phyloP scores from a whole-genome alignment of 2,888 invertebrate species.

The Autographa pulchrina region DNA sequence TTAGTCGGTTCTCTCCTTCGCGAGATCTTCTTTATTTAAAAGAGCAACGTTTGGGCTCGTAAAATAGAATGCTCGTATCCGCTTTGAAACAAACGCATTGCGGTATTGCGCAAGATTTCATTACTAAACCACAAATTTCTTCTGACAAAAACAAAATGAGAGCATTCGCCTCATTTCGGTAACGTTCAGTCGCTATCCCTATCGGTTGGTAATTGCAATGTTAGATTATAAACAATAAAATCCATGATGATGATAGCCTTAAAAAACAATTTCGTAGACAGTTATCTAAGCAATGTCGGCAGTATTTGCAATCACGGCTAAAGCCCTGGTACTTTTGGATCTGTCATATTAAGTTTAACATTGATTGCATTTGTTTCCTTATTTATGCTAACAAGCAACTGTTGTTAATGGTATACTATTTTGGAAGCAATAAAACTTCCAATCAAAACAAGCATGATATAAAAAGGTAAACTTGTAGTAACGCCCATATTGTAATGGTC shows the following conservation, averaged over 20 bases:
- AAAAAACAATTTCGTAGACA: conserved; percentile 84
- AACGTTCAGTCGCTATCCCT: conserved; percentile 80
- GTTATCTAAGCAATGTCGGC: conserved; percentile 75
- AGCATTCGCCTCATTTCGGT: conserved; percentile 75
- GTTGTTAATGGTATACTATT: conserved; percentile 9
- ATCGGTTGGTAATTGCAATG: conserved; percentile 76
- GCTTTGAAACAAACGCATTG: conserved; percentile 69
- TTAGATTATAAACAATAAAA: conserved; percentile 83
- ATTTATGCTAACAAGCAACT: conserved; percentile 19
- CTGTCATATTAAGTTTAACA: conserved; percentile 32
- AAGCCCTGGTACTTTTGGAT: conserved; percentile 38
- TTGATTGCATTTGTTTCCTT: conserved; percentile 27
- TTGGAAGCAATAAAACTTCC: conserved; percentile 17
- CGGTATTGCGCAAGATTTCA: conserved; percentile 74
- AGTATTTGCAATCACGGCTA: conserved; percentile 67
- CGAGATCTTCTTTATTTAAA: conserved; percentile 72
- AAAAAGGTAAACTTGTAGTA: conserved; percentile 5
- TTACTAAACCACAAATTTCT: conserved; percentile 75
- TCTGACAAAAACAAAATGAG: conserved; percentile 79
- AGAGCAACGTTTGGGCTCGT: conserved; percentile 72
- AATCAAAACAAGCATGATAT: conserved; percentile 22
- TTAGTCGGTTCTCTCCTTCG: conserved; percentile 73
- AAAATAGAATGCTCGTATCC: conserved; percentile 78
- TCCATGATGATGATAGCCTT: conserved; percentile 81
- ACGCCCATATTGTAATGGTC: conserved; percentile 1